Evolutionary conservation across 2,113 vertebrate species (phyloP), one percentile per base, ranked within the genome.

Genomic region (Lepus timidus): DNA sequence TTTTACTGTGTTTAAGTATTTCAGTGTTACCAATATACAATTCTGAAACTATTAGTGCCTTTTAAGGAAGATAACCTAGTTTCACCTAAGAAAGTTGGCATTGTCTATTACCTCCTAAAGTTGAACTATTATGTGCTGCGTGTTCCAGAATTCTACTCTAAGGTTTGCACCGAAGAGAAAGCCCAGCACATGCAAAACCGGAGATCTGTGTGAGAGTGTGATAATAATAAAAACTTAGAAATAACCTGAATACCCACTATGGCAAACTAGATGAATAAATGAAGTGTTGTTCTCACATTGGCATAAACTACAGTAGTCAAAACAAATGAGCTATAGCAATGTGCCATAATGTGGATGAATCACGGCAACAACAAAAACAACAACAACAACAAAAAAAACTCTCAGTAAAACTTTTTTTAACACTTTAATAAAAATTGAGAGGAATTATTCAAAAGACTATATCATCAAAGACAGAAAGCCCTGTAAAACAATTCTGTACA

Each of bases 281-380:
- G 36, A 3, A 52, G 64, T 64, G 29, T 81, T 90, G 67, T 17
- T 79, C 62, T 78, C 27, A 75, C 58, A 33, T 9, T 85, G 92
- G 9, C 31, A 36, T 82, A 65, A 51, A 33, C 33, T 44, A 7
- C 44, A 68, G 23, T 85, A 82, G 79, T 93, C 83, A 95, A 96
- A 96, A 73, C 78, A 85, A 95, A 73, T 85, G 49, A 88, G 88
- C 82, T 90, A 25, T 29, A 61, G 61, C n/a, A 93, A 65, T 68
- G 27, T 49, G 49, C 29, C 27, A 52, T 74, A 78, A 78, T 51
- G 20, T 71, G 12, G 52, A 65, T 74, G 4, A 88, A 73, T 67
- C 64, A 78, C 79, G 74, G n/a, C 52, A 95, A 86, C 36, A 92
- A 93, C 44, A 44, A 44, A 6, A 44, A 44, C 6, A 44, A 44